These are phyloP conservation scores for Gnathonemus echidnorhynchus DNA, from an alignment of 2,113 vertebrate species.

Conservation along the genomic window DNA sequence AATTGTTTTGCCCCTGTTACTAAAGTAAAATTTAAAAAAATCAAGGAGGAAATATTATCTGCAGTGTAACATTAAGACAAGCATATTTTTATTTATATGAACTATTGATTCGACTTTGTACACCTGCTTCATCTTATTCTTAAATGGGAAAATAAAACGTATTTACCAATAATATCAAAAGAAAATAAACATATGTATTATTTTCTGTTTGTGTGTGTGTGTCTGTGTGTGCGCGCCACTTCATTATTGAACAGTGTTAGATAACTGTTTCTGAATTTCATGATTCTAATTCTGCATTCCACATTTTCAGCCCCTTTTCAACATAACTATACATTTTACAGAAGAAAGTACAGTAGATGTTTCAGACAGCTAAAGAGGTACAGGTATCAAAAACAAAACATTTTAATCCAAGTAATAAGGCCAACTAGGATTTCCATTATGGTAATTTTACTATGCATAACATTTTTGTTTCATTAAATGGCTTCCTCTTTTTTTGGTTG, in stretches of 20 bases:
- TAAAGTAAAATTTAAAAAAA: neutral
- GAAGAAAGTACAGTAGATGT: neutral
- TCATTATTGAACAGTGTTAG: neutral
- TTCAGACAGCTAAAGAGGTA: neutral
- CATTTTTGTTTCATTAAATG: neutral
- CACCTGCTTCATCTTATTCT: neutral
- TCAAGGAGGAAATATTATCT: neutral
- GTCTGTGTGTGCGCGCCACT: too few relatives aligned
- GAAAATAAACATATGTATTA: neutral
- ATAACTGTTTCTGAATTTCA: neutral
- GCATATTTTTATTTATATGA: neutral
- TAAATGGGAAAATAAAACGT: neutral
- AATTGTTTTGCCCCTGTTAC: neutral
- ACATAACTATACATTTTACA: neutral
- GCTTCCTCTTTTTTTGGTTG: neutral
- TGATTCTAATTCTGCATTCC: neutral
- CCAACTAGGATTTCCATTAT: neutral
- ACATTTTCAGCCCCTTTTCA: neutral
- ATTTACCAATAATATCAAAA: neutral
- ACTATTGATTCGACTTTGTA: neutral
- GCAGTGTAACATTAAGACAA: neutral
- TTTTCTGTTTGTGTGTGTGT: neutral
- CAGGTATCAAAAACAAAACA: neutral
- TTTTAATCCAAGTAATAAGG: neutral
- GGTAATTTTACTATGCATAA: neutral